Conservation (phyloP, 2,797 vertebrate genomes). For the Sebastes kiyomatsui region DNA sequence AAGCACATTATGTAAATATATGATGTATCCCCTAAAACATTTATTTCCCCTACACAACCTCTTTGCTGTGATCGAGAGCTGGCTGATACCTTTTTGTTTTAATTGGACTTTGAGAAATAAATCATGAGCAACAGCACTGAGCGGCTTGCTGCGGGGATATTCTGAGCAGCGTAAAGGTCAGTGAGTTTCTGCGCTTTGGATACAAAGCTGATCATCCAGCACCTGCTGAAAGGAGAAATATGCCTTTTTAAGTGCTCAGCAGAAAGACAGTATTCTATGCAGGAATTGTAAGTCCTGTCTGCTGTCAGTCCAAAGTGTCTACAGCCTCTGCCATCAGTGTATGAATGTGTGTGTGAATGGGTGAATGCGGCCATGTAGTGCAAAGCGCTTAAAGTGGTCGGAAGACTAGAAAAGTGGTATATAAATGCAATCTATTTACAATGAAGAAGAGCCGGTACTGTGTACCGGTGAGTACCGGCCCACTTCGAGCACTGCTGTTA, state of each 20-base stretch:
- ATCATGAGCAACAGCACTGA: neutral
- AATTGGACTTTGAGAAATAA: conserved; percentile 5
- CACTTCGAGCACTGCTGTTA: too few relatives aligned
- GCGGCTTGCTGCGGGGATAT: neutral
- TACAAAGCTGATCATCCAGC: neutral
- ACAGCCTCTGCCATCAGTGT: too few relatives aligned
- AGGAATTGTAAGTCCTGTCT: neutral
- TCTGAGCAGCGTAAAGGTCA: conserved; percentile 2
- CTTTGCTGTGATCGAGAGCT: neutral
- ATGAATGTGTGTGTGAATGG: too few relatives aligned
- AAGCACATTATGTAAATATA: neutral
- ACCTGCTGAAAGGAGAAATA: neutral
- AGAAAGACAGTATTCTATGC: neutral
- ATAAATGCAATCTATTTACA: too few relatives aligned
- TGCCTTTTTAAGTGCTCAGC: neutral
- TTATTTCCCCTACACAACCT: neutral
- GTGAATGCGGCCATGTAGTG: too few relatives aligned
- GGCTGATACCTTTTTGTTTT: neutral
- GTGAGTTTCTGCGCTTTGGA: neutral
- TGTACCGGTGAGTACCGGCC: too few relatives aligned
- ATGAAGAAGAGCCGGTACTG: too few relatives aligned
- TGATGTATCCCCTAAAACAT: neutral
- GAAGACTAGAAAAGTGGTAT: too few relatives aligned
- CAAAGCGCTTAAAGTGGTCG: too few relatives aligned
- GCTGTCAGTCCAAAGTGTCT: too few relatives aligned